Conservation (phyloP, 2,888 invertebrate genomes). For the Pilophorus perplexus region DNA sequence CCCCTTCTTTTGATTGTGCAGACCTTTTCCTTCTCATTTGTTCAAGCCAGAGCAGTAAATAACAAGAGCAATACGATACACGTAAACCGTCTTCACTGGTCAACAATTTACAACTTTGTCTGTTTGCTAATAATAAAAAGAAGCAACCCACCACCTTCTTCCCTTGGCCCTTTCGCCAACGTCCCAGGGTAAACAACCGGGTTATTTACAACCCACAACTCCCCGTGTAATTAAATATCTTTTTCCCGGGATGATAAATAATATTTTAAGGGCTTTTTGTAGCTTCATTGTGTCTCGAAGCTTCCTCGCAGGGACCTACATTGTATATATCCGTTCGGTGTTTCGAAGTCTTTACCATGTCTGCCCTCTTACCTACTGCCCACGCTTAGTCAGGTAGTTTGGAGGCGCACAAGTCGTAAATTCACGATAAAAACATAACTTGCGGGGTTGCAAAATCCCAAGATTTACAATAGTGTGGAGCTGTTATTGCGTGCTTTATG, state of each 20-base stretch:
- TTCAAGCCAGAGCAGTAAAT: slow-evolving; percentile 34
- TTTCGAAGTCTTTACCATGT: not conserved
- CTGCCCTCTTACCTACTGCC: not conserved
- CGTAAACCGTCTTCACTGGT: slow-evolving; percentile 30
- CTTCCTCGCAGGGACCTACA: slow-evolving; percentile 28
- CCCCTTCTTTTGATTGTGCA: slow-evolving; percentile 36
- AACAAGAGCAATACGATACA: slow-evolving; percentile 42
- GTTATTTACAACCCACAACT: slow-evolving; percentile 39
- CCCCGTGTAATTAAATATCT: slow-evolving; percentile 41
- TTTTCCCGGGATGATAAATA: slow-evolving; percentile 41
- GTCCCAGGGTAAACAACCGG: slow-evolving; percentile 39
- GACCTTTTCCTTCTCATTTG: slow-evolving; percentile 37
- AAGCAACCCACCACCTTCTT: slow-evolving; percentile 13
- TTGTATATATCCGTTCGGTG: slow-evolving; percentile 14
- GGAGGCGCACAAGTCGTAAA: slow-evolving; percentile 23
- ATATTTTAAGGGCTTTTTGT: slow-evolving; percentile 41
- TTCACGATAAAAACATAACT: slow-evolving; percentile 38
- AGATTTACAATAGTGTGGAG: slow-evolving; percentile 3
- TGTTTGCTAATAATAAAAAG: slow-evolving; percentile 43
- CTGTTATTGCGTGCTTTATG: not conserved
- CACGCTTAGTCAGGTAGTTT: not conserved
- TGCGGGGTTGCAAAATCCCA: not conserved
- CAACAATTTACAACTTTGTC: slow-evolving; percentile 43
- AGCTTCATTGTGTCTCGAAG: slow-evolving; percentile 34
- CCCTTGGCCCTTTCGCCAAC: slow-evolving; percentile 25